Base-by-base conservation (phyloP, 2,888 invertebrate species). In the Eurytoma californica region DNA sequence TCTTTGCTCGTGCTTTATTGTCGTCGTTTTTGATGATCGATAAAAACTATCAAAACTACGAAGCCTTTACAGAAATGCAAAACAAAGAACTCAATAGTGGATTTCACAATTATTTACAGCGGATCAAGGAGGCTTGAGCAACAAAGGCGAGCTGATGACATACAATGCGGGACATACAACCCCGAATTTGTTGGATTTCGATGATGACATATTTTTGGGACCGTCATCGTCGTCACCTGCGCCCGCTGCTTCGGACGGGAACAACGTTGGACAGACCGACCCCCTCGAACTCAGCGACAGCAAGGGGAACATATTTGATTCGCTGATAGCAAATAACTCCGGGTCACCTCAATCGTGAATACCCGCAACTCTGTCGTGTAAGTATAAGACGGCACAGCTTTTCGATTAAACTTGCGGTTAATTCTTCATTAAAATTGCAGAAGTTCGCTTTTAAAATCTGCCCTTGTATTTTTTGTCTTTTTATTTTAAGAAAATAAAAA, bases 101-200 rank as follows among this genome's bases (percentile, higher is more conserved):
- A 7, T 9, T 39, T 39, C 9, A 9, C 0, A 39, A 53, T 70
- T 39, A 66, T 18, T 70, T 58, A 3, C 80, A 82, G 16, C 72
- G 77, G 85, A 84, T 55, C 79, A 80, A 55, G 72, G 72, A 14
- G 81, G 82, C 66, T 83, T 82, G 57, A 82, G 79, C 55, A 83
- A 80, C 47, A 87, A 88, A 74, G 88, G 88, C 13, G 89, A 89
- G 83, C 83, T 90, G 14, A 90, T 90, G 86, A 83, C 89, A 3
- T 90, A 90, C 81, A 88, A 86, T 75, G 83, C 88, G 5, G 77
- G 85, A n/a, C n/a, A n/a, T n/a, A n/a, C n/a, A n/a, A n/a, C n/a
- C 13, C 80, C 86, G n/a, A 85, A 76, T 79, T 82, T 88, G 28
- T 72, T 89, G 18, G 90, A 90, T 80, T 87, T 89, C 58, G 88